These are phyloP conservation scores for Tupaia chinensis DNA, from an alignment of 2,113 vertebrate species.

Conservation along the genomic window DNA sequence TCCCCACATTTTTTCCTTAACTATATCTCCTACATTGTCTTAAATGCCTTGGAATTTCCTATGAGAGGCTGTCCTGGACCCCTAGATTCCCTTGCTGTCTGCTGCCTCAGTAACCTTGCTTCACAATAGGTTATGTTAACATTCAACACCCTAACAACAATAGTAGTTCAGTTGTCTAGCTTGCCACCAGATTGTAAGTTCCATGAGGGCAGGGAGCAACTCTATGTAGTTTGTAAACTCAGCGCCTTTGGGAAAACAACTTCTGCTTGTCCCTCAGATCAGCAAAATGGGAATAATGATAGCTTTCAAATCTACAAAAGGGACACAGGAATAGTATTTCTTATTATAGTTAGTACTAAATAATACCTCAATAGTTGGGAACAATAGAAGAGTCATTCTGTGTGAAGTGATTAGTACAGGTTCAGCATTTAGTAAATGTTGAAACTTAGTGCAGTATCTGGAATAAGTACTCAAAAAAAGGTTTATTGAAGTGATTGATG, in stretches of 20 bases:
- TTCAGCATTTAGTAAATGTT: constrained; percentile 18
- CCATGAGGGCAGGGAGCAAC: background rate
- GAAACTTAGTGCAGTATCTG: background rate
- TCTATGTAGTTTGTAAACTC: background rate
- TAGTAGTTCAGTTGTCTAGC: background rate
- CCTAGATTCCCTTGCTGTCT: background rate
- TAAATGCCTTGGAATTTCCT: background rate
- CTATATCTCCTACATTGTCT: background rate
- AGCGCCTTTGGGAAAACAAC: background rate
- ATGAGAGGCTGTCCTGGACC: background rate
- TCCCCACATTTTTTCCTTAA: background rate
- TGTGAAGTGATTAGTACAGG: background rate
- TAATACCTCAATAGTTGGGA: background rate
- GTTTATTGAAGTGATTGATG: background rate
- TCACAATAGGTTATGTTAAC: background rate
- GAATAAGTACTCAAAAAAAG: background rate
- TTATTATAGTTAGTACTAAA: background rate
- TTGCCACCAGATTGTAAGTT: constrained; percentile 18
- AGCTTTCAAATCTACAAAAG: background rate
- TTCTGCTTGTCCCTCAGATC: background rate
- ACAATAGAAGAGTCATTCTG: background rate
- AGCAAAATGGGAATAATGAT: background rate
- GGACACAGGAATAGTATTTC: background rate
- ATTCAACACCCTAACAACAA: background rate
- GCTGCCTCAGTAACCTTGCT: constrained; percentile 18